Conservation (phyloP, 2,113 vertebrate genomes). For the Silurus glanis region DNA sequence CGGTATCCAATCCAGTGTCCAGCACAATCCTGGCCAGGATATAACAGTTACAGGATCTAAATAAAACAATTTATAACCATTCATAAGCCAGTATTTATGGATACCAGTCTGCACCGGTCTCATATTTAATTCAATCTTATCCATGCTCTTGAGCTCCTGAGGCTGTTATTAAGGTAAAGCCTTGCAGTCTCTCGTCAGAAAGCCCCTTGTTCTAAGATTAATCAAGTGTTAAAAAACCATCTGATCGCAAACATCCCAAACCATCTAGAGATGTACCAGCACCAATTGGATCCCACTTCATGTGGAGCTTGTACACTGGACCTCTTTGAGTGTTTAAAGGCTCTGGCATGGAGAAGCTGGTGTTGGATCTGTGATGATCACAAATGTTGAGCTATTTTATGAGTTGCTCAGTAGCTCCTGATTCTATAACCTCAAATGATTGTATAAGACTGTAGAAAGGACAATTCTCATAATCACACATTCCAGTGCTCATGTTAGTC, state of each 20-base stretch:
- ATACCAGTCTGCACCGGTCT: neutral
- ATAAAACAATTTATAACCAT: neutral
- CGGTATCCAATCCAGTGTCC: neutral
- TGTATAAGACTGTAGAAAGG: too few species aligned
- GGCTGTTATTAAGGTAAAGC: neutral
- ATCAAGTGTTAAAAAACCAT: conserved; percentile 19
- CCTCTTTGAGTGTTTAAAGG: too few species aligned
- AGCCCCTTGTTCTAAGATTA: neutral
- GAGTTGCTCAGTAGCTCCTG: too few species aligned
- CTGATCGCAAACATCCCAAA: neutral
- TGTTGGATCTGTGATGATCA: too few species aligned
- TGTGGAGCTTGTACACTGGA: too few species aligned
- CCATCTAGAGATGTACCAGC: too few species aligned
- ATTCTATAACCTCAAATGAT: too few species aligned
- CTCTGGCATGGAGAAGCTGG: too few species aligned
- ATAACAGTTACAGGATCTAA: neutral
- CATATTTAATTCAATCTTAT: neutral
- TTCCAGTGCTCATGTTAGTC: too few species aligned
- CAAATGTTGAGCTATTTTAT: too few species aligned
- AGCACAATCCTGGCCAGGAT: neutral
- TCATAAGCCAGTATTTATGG: neutral
- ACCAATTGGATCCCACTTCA: too few species aligned
- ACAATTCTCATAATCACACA: too few species aligned
- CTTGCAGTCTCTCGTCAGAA: neutral
- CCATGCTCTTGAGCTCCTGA: neutral